These are phyloP conservation scores for Patella caerulea DNA, from an alignment of 2,888 invertebrate genomes.

Conservation along the genomic window DNA sequence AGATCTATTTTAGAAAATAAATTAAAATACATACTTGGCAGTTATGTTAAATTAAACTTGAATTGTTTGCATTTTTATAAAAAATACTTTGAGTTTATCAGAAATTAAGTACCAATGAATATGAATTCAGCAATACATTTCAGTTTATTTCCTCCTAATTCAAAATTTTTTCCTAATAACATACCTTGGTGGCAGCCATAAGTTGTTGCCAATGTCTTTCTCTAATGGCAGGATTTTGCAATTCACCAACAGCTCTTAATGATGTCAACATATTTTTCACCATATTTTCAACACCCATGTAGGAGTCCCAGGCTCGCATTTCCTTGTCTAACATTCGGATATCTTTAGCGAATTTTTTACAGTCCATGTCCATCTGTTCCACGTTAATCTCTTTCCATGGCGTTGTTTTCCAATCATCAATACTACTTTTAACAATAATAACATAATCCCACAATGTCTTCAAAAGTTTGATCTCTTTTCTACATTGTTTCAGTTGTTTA, in stretches of 20 bases:
- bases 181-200: slow-evolving; percentile 91
- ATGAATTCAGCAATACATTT: no score
- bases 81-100: no score
- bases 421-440: slow-evolving; percentile 88
- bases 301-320: slow-evolving; percentile 95
- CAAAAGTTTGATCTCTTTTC: slow-evolving; percentile 84
- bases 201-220: slow-evolving; percentile 97
- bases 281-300: slow-evolving; percentile 87
- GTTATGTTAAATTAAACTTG: no score
- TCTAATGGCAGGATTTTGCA: slow-evolving; percentile 95
- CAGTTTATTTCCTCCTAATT: no score
- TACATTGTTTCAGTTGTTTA: slow-evolving; percentile 90
- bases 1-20: neutral
- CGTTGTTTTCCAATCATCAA: slow-evolving; percentile 97
- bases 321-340: slow-evolving; percentile 87
- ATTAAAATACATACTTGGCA: neutral
- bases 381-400: slow-evolving; percentile 97
- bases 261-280: slow-evolving; percentile 98
- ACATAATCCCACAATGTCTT: slow-evolving; percentile 97
- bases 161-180: slow-evolving; percentile 1
- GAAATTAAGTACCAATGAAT: no score
- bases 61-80: no score
- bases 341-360: slow-evolving; percentile 94
- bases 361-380: slow-evolving; percentile 98
- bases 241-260: slow-evolving; percentile 91